Base-by-base conservation (phyloP, 1,140 invertebrate genomes). In the Piezodorus guildinii region DNA sequence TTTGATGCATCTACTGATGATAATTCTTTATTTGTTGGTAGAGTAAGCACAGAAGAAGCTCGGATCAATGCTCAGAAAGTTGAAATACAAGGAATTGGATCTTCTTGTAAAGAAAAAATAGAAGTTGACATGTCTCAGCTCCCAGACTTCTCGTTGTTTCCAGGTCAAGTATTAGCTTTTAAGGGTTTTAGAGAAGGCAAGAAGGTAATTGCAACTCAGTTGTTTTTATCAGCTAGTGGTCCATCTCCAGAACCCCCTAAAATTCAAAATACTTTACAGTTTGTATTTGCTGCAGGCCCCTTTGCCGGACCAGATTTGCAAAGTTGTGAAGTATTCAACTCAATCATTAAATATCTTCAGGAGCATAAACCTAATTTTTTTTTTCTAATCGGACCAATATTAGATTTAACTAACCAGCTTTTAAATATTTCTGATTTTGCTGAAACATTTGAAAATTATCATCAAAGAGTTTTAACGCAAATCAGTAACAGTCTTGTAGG, bases 371-470 rank as follows among this genome's bases (percentile, higher is more conserved):
- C 92, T 2, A 83, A 95, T 72, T 74, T 94, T 6, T 78, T 90
- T 34, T 80, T 96, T 67, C 75, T 95, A 58, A 78, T 86, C 8
- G 92, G 92, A 0, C 91, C 92, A 6, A 91, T 95, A 70, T 69
- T 94, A 39, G 90, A 94, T 70, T 74, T 76, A 9, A 81, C 78
- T 61, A 83, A 90, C 73, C 73, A 78, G 1, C 75, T 80, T 27
- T 73, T 90, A 27, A 74, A 77, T 46, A 78, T 83, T 61, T 76
- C 77, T 60, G 75, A 77, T 3, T 74, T 83, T 62, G 73, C 66
- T 9, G 81, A 84, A 66, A 83, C 85, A 1, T 89, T 80, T 73
- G 82, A 86, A 58, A 77, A 83, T 4, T 80, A 85, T 64, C 91
- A 91, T 71, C 79, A 85, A 49, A 81, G 80, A 69, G 74, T 87